Evolutionary conservation across 1,140 invertebrate genomes (phyloP), one percentile per base, ranked within the genome.

Genomic region (Metaphire vulgaris): DNA sequence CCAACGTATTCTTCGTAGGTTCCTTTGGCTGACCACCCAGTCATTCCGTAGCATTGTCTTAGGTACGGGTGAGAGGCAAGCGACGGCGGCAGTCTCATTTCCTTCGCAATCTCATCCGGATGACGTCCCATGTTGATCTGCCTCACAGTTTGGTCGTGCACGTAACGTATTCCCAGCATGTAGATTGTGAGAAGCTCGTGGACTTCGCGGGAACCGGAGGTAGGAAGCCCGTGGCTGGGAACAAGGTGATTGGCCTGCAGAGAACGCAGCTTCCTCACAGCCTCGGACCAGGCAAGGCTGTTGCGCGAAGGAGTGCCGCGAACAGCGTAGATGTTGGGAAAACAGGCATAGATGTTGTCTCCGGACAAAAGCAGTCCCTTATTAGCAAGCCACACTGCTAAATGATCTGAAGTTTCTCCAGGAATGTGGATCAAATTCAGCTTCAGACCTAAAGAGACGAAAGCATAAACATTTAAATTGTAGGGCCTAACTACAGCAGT

Each of bases 291-390:
- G n/a, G 79, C 72, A 29, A 80, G 72, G 14, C 81, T 69, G 41
- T 79, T 76, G 28, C 82, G 67, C 6, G 80, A 68, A 29, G 75
- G 78, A 1, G 81, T 82, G 41, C 82, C 82, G 1, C 82, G 79
- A 74, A 83, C 83, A n/a, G 82, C 80, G 74, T 83, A 83, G 1
- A 83, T 73, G 74, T 83, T 83, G 31, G 82, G 82, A 76, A 83
- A 83, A 0, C 81, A 79, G 71, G 74, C 74, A 75, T 83, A 83
- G 2, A 83, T 30, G 68, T 83, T 80, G 67, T 83, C 82, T 2
- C 79, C 82, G 66, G 79, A 80, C 1, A 83, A 74, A 6, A 83
- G 78, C 1, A 77, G 76, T 74, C 76, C 74, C 41, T 80, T 75
- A 6, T 79, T 75, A 1, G 79, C 77, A 21, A 82, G 32, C 82